Conservation (phyloP, 2,888 invertebrate species). For the Meta bourneti region DNA sequence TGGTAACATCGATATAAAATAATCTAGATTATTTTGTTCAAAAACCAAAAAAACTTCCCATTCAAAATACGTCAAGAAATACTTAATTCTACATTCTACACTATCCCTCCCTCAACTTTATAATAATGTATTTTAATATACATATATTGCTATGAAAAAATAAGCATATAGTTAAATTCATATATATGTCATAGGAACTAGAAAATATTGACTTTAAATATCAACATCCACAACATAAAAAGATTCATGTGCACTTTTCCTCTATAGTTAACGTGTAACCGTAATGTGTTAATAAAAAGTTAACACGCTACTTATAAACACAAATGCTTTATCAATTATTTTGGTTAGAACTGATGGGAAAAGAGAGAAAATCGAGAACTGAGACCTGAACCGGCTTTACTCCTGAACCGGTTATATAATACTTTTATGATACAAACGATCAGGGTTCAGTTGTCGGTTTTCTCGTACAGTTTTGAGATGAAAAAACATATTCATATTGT, state of each 20-base stretch:
- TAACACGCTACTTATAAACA: neutral
- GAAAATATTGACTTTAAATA: slow-evolving; percentile 74
- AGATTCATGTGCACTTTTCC: slow-evolving; percentile 46
- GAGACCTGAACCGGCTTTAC: slow-evolving; percentile 53
- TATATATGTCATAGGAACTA: slow-evolving; percentile 71
- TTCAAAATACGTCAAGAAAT: slow-evolving; percentile 37
- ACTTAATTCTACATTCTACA: slow-evolving; percentile 56
- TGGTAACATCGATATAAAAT: slow-evolving; percentile 60
- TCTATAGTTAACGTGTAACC: neutral
- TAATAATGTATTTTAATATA: slow-evolving; percentile 62
- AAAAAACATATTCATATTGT: slow-evolving; percentile 2
- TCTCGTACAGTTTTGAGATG: neutral
- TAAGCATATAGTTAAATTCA: slow-evolving; percentile 67
- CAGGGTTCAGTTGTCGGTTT: slow-evolving; percentile 52
- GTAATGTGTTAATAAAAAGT: neutral
- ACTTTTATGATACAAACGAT: slow-evolving; percentile 74
- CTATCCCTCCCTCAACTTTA: slow-evolving; percentile 51
- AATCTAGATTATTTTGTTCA: slow-evolving; percentile 7
- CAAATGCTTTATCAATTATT: neutral
- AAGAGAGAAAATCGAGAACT: slow-evolving; percentile 30
- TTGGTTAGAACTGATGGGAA: slow-evolving; percentile 4
- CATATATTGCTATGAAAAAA: slow-evolving; percentile 64
- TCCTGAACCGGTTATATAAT: slow-evolving; percentile 70
- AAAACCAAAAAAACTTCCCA: slow-evolving; percentile 26
- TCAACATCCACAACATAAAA: slow-evolving; percentile 73